A percentile compares a stretch with the other conserved stretches of the same genome.
phyloP scores from a whole-genome alignment of 92 coral and sea anemone species.

The Palythoa heliodiscus region DNA sequence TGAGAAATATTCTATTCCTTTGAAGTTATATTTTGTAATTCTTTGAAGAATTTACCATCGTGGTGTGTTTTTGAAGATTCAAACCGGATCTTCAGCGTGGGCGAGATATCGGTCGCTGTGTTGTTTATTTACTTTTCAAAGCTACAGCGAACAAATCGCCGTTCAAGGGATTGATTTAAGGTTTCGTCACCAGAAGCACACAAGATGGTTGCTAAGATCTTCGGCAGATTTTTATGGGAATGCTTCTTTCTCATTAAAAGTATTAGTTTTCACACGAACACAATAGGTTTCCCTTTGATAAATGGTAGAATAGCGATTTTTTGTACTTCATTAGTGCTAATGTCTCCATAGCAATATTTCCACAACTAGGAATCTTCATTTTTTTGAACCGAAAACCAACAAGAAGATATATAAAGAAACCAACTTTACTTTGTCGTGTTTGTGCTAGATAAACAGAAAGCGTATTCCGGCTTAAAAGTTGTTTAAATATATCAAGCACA shows the following conservation, averaged over 20 bases:
- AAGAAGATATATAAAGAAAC: background rate
- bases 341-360: background rate
- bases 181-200: background rate
- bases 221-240: slow-evolving; percentile 1
- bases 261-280: slow-evolving; percentile 30
- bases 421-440: background rate
- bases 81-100: slow-evolving; percentile 43
- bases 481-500: slow-evolving; percentile 28
- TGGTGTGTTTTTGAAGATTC: slow-evolving; percentile 10
- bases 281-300: slow-evolving; percentile 1
- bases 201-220: slow-evolving; percentile 25
- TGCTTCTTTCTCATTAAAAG: slow-evolving; percentile 28
- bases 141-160: background rate
- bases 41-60: background rate
- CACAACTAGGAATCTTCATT: background rate
- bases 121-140: background rate
- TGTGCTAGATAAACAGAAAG: background rate
- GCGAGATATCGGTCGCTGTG: background rate
- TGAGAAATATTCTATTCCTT: background rate
- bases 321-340: slow-evolving; percentile 11
- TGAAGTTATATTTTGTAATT: background rate
- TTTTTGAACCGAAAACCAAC: background rate
- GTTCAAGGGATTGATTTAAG: background rate
- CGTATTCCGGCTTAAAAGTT: slow-evolving; percentile 10
- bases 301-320: slow-evolving; percentile 15